Evolutionary conservation across 1,140 invertebrate species (phyloP), one percentile per base, ranked within the genome.

Genomic region (Matsumurasca onukii): DNA sequence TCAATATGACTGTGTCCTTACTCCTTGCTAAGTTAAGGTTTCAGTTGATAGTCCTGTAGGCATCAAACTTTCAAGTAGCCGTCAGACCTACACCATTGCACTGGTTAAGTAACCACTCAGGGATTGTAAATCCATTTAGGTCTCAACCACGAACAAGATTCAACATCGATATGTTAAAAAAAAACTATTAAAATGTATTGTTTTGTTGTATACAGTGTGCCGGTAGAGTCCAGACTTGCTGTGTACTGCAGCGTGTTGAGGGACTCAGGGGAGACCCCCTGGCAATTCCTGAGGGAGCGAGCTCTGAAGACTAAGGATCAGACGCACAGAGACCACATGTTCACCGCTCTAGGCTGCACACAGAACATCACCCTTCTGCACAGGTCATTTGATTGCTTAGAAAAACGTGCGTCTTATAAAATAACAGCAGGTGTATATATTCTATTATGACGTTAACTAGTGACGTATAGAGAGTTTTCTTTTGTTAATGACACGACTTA

Each of bases 201-300:
- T n/a, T n/a, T n/a, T n/a, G n/a, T n/a, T n/a, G n/a, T n/a, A n/a
- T n/a, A n/a, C n/a, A n/a, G n/a, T n/a, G n/a, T 95, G 69, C 88
- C 92, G 0, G 85, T 86, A 61, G 91, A 95, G 77, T 80, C 94
- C 29, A 84, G 89, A 22, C 75, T 80, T 0, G 80, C 85, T 0
- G 87, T 93, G n/a, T 95, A 93, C 77, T 97, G 93, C 80, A 88
- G 85, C 30, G 91, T 87, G 0, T 81, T 97, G 0, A 82, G 82
- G 66, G 77, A 89, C 70, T 93, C 94, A 25, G 82, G 81, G 12
- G 83, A 86, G 67, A 79, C 83, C 0, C 90, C 94, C 70, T 97
- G 92, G 92, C 81, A 92, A 52, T 94, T 91, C 80, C 82, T 92
- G 2, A 91, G 91, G 82, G 76, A 88, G 24, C 80, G 89, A 49